These are phyloP conservation scores for Centropus bengalensis DNA, from an alignment of 2,113 vertebrate species.

Conservation along the genomic window DNA sequence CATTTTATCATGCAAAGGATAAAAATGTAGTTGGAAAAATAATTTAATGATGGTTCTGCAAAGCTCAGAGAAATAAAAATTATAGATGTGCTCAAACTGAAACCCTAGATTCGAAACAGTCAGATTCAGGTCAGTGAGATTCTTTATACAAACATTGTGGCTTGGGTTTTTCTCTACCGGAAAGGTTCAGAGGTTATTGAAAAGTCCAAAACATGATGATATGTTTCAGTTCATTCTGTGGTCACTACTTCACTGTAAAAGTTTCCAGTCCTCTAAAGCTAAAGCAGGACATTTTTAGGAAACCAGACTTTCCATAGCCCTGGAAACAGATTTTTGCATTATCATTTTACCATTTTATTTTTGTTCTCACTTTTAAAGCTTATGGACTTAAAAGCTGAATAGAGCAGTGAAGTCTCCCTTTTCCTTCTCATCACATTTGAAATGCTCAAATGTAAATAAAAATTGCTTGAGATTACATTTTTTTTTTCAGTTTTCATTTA, in stretches of 20 bases:
- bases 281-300: slow-evolving; percentile 11
- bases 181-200: slow-evolving; percentile 20
- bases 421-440: neutral
- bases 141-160: neutral
- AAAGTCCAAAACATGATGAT: slow-evolving; percentile 13
- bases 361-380: neutral
- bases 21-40: neutral
- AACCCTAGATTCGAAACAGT: neutral
- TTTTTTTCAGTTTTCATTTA: neutral
- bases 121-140: neutral
- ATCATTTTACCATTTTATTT: neutral
- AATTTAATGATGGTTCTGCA: neutral
- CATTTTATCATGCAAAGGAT: neutral
- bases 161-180: neutral
- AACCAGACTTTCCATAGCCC: neutral
- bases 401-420: neutral
- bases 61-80: neutral
- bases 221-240: slow-evolving; percentile 5
- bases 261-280: neutral
- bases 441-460: neutral
- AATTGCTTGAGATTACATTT: neutral
- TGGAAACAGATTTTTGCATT: neutral
- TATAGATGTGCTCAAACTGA: neutral
- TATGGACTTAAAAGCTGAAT: neutral
- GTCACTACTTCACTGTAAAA: neutral